phyloP scores from a whole-genome alignment of 2,888 invertebrate species.

The Clepsis dumicolana region DNA sequence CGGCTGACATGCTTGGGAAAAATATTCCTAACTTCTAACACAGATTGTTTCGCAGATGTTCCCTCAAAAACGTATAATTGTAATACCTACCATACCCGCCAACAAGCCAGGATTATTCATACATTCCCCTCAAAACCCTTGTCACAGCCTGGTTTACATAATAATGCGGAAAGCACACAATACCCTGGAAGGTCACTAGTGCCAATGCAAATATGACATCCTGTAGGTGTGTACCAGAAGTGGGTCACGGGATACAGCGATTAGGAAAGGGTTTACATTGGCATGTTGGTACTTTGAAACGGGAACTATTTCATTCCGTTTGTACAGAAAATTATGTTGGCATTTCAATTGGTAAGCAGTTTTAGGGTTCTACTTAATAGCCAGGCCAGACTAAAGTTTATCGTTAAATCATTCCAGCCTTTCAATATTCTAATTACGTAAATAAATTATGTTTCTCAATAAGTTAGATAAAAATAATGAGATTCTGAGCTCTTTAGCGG shows the following conservation, averaged over 20 bases:
- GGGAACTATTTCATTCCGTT: not conserved
- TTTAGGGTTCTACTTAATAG: too few species aligned
- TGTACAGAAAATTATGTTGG: not conserved
- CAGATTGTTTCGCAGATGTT: not conserved
- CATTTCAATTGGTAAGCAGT: too few species aligned
- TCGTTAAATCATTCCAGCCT: too few species aligned
- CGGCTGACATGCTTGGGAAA: not conserved
- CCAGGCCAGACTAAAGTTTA: too few species aligned
- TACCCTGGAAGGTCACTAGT: constrained; percentile 18
- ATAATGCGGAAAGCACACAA: constrained; percentile 20
- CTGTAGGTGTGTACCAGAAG: not conserved
- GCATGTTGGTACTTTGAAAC: not conserved
- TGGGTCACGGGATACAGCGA: constrained; percentile 12
- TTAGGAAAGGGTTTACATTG: not conserved
- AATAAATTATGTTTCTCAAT: too few species aligned
- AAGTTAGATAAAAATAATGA: not conserved
- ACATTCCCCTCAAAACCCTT: constrained; percentile 18
- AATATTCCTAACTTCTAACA: not conserved
- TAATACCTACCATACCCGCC: not conserved
- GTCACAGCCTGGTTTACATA: constrained; percentile 21
- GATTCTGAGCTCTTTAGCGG: not conserved
- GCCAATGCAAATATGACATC: constrained; percentile 30
- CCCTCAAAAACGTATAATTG: not conserved
- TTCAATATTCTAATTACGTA: too few species aligned
- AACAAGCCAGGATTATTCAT: constrained; percentile 19